Conservation (phyloP, 2,797 vertebrate species). For the Urocyon cinereoargenteus region DNA sequence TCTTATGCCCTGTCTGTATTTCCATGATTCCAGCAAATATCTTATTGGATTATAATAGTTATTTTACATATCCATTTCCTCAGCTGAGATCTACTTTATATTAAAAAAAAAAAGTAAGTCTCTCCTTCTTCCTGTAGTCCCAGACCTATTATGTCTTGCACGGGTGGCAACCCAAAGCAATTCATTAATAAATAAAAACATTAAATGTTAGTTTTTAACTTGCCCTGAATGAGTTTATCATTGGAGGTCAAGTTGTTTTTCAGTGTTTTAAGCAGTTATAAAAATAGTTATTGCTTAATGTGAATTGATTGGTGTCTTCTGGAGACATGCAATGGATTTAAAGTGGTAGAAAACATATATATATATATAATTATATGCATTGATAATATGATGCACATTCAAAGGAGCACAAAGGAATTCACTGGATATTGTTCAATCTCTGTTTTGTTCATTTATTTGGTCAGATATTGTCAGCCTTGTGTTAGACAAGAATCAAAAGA, state of each 20-base stretch:
- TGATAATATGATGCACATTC: not conserved
- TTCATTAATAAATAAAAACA: not conserved
- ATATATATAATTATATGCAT: not conserved
- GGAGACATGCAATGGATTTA: not conserved
- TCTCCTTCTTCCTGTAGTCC: not conserved
- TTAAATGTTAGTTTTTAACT: not conserved
- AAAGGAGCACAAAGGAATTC: not conserved
- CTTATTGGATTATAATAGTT: not conserved
- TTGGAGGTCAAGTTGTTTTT: not conserved
- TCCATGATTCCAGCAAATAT: not conserved
- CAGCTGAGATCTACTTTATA: not conserved
- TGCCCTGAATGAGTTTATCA: not conserved
- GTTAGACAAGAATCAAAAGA: conserved; percentile 15
- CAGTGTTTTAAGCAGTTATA: not conserved
- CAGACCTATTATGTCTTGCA: not conserved
- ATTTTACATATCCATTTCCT: not conserved
- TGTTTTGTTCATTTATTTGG: not conserved
- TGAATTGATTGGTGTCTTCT: not conserved
- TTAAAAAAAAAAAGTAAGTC: not conserved
- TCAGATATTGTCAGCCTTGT: not conserved
- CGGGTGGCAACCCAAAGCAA: not conserved
- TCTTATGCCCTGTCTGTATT: not conserved
- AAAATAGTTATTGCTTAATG: not conserved
- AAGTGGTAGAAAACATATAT: not conserved
- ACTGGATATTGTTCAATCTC: not conserved